phyloP scores from a whole-genome alignment of 35 echinoderm and acorn worm genomes.

The Heliocidaris tuberculata region DNA sequence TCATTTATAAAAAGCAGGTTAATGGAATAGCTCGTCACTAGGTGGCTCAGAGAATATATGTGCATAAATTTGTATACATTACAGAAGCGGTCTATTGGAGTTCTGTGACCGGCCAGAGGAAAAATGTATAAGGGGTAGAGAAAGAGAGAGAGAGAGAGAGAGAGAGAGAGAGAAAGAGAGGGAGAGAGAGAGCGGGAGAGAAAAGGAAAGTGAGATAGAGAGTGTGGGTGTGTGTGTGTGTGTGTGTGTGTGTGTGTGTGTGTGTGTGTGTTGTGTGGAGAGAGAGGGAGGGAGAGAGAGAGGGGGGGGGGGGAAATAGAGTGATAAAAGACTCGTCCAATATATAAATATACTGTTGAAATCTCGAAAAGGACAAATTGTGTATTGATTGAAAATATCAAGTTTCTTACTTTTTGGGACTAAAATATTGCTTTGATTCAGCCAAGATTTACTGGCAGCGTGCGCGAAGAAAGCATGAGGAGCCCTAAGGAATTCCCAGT shows the following conservation, averaged over 20 bases:
- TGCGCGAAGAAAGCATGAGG: neutral
- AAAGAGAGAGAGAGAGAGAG: neutral
- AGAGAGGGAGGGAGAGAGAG: too few species aligned
- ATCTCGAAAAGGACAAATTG: neutral
- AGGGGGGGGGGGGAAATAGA: too few species aligned
- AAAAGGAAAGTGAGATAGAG: neutral
- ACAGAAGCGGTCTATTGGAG: too few species aligned
- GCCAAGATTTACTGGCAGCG: neutral
- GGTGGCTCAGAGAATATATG: too few species aligned
- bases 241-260: too few species aligned
- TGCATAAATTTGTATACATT: too few species aligned
- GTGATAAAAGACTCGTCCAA: too few species aligned
- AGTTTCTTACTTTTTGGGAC: neutral
- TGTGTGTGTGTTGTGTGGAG: too few species aligned
- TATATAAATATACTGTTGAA: neutral
- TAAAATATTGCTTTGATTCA: neutral
- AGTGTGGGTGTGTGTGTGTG: too few species aligned
- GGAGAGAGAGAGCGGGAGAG: neutral
- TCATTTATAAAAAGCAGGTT: too few species aligned
- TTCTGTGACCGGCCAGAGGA: neutral
- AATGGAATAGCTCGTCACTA: too few species aligned
- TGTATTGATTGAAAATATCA: neutral
- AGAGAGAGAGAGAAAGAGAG: neutral
- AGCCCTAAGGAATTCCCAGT: neutral
- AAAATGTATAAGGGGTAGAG: neutral